These are phyloP conservation scores for Parotocinclus haroldoi DNA, from an alignment of 2,797 vertebrate genomes.

Conservation along the genomic window DNA sequence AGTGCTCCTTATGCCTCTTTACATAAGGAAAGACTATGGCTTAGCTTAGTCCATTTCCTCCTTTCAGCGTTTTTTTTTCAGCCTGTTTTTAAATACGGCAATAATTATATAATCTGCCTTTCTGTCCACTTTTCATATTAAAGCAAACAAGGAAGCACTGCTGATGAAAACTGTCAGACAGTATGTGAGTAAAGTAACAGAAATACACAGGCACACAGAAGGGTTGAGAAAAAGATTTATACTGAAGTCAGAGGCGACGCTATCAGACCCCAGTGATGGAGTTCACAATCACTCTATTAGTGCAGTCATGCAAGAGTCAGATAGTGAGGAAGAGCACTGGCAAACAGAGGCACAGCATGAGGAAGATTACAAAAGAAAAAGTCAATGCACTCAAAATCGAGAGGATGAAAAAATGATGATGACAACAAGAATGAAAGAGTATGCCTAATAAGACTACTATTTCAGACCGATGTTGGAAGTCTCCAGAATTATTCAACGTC, in stretches of 20 bases:
- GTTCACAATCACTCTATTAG: slow-evolving; percentile 32
- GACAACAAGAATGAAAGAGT: slow-evolving; percentile 15
- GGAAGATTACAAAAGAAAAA: too few species aligned
- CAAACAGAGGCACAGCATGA: background rate
- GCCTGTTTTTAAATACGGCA: slow-evolving; percentile 28
- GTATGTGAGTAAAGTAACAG: slow-evolving; percentile 18
- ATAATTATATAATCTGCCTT: slow-evolving; percentile 29
- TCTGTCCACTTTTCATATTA: slow-evolving; percentile 23
- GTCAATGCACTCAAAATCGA: background rate
- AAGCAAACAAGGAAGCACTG: slow-evolving; percentile 12
- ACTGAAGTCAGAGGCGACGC: slow-evolving; percentile 25
- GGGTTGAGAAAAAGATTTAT: slow-evolving; percentile 5
- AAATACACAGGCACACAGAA: slow-evolving; percentile 9
- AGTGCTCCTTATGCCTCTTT: slow-evolving; percentile 32
- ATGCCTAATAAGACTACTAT: slow-evolving; percentile 3
- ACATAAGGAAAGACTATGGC: slow-evolving; percentile 26
- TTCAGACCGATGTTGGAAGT: slow-evolving; percentile 10
- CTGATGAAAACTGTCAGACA: slow-evolving; percentile 23
- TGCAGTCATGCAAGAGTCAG: slow-evolving; percentile 33
- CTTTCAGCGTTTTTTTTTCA: slow-evolving; percentile 20
- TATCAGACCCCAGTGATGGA: slow-evolving; percentile 21
- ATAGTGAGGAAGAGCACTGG: background rate
- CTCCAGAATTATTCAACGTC: too few species aligned
- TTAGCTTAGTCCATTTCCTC: slow-evolving; percentile 24
- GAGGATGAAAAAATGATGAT: background rate